Conservation (phyloP, 2,113 vertebrate species). For the Holacanthus passer region DNA sequence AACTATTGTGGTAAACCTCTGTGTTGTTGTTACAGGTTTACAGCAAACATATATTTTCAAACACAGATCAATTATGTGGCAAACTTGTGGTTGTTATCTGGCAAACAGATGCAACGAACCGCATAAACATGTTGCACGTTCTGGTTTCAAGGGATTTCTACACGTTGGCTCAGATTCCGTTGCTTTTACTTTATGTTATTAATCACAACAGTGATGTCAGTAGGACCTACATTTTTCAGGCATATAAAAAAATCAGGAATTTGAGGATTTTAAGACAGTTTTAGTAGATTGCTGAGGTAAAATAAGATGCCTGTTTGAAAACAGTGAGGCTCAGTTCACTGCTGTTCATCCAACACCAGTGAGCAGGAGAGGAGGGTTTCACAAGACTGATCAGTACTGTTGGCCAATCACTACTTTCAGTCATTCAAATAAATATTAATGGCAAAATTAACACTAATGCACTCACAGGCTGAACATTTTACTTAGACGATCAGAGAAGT, state of each 20-base stretch:
- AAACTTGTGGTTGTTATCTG: constrained; percentile 7
- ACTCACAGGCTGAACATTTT: neutral
- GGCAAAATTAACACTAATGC: neutral
- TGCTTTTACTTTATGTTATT: neutral
- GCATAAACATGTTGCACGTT: neutral
- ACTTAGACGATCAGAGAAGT: neutral
- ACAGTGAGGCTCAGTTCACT: neutral
- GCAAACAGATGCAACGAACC: neutral
- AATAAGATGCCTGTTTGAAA: neutral
- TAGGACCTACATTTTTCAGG: neutral
- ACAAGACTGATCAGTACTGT: neutral
- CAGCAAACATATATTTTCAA: constrained; percentile 11
- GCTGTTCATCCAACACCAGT: neutral
- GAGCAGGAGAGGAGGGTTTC: neutral
- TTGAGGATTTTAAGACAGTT: neutral
- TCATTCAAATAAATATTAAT: neutral
- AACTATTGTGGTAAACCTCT: neutral
- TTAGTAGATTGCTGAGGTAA: neutral
- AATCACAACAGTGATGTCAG: neutral
- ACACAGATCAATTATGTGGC: constrained; percentile 3
- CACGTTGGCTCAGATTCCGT: neutral
- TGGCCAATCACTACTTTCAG: neutral
- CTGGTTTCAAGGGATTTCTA: neutral
- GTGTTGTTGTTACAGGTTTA: constrained; percentile 2
- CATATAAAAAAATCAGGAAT: neutral